Conservation (phyloP, 2,797 vertebrate genomes). For the Darevskia nairensis region DNA sequence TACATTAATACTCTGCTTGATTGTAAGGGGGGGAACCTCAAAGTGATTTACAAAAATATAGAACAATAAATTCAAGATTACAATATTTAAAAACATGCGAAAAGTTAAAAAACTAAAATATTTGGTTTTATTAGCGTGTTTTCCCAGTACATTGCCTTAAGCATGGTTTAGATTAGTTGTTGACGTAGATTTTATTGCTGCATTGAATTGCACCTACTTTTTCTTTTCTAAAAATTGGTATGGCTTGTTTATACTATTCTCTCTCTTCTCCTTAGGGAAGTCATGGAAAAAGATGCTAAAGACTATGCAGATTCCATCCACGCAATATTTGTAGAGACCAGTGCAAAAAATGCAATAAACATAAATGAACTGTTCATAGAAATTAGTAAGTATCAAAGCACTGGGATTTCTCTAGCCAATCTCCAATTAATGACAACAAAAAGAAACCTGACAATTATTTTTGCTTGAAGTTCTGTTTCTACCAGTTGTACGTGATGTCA, state of each 20-base stretch:
- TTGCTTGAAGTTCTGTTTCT: constrained; percentile 9
- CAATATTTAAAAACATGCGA: neutral
- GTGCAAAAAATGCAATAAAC: constrained; percentile 98
- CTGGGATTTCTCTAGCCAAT: constrained; percentile 3
- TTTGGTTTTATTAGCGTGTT: neutral
- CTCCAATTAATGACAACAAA: constrained; percentile 5
- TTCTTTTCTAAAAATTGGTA: neutral
- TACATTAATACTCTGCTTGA: no score
- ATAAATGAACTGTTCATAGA: constrained; percentile 99
- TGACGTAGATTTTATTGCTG: neutral
- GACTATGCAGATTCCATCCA: constrained; percentile 99
- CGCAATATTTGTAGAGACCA: constrained; percentile 97
- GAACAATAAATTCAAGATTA: neutral
- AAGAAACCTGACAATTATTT: constrained; percentile 11
- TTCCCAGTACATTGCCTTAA: neutral
- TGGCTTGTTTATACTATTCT: constrained; percentile 12
- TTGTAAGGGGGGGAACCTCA: neutral
- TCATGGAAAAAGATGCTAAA: constrained; percentile 96
- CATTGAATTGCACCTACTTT: constrained; percentile 17
- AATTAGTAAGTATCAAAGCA: constrained; percentile 91
- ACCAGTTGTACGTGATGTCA: neutral
- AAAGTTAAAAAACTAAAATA: neutral
- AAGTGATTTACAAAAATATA: neutral
- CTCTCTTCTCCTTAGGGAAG: constrained; percentile 86
- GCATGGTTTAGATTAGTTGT: neutral